Base-by-base conservation (phyloP, 1,140 invertebrate species). In the Plectus sambesii region DNA sequence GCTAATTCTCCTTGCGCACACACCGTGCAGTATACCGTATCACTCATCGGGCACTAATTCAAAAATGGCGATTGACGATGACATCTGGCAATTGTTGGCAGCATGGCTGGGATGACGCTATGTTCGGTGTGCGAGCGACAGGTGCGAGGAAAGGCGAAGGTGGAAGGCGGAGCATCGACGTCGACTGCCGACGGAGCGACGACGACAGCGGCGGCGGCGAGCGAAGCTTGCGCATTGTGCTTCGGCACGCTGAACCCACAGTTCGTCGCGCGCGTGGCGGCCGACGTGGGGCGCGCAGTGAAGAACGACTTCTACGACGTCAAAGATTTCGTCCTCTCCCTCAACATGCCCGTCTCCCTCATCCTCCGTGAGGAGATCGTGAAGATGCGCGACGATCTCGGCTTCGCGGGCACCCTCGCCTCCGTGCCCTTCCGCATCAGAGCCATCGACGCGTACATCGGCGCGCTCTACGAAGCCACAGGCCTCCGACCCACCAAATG, bases 301-400 rank as follows among this genome's bases (percentile, higher is more conserved):
- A 35, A 27, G 17, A 42, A 35, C 19, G 41, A 48, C 27, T 55
- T 41, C 8, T 66, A 59, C 39, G 64, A 66, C 42, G 56, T 57
- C 2, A 49, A 33, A 6, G 55, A 26, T 20, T 68, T 68, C 51
- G 52, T 64, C 35, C 29, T 66, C 24, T 61, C 63, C 5, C 30
- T 66, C n/a, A 67, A 62, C 46, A 24, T 65, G 15, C 63, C 63
- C 8, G 58, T 51, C 15, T 51, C 61, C 15, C 54, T 51, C 45
- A 49, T 56, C 20, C 45, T 66, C 15, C 53, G 61, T 15, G 58
- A 62, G 39, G 24, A 26, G 26, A 29, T 62, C 20, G 37, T 51
- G 12, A 20, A 49, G 27, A 51, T 38, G 39, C 26, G 54, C 25
- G 27, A 55, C 23, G 24, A 26, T 8, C 46, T 53, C 2, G 45